Base-by-base conservation (phyloP, 2,113 vertebrate species). In the Falco punctatus region DNA sequence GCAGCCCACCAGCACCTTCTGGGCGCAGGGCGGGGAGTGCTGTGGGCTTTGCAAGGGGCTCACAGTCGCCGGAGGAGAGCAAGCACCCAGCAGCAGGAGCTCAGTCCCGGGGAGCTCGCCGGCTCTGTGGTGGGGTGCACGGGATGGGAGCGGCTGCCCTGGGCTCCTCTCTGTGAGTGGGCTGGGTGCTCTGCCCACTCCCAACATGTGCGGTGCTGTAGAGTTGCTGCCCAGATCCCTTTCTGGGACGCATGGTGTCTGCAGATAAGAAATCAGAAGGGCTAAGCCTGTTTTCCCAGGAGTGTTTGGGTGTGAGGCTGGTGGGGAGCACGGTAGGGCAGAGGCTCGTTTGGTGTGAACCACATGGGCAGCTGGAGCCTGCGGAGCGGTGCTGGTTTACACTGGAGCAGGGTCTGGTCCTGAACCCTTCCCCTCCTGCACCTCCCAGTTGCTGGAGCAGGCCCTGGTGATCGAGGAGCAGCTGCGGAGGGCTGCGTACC, bases 381-480 rank as follows among this genome's bases (percentile, higher is more conserved):
- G 11, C 0, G 0, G 27, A 8, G 55, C 3, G 0, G 44, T 15
- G 15, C 74, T 9, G 13, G 48, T 28, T 55, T 24, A 6, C 1
- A 2, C 24, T 7, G 55, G 58, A 9, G 24, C 2, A 5, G 57
- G 40, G 2, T 48, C 42, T 13, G 64, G 35, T 66, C 19, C 33
- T 17, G 8, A 48, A 38, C 49, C 54, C 6, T 30, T 24, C 8
- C 42, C 4, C 5, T 85, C 26, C 10, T 51, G 9, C 38, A 10
- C 35, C 27, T 42, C 46, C 38, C 95, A 99, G 99, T 91, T 99
- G 96, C 97, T 99, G 98, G 99, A 99, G 97, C 99, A 99, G 98
- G 99, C 99, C 0, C 97, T 99, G 98, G 99, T 99, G 97, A 99
- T 99, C 1, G 99, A 99, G 98, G 99, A 99, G 97, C 99, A 99